A percentile compares a stretch with the other conserved stretches of the same genome.
phyloP scores from a whole-genome alignment of 1,140 invertebrate genomes.

The Bombus sibiricus region DNA sequence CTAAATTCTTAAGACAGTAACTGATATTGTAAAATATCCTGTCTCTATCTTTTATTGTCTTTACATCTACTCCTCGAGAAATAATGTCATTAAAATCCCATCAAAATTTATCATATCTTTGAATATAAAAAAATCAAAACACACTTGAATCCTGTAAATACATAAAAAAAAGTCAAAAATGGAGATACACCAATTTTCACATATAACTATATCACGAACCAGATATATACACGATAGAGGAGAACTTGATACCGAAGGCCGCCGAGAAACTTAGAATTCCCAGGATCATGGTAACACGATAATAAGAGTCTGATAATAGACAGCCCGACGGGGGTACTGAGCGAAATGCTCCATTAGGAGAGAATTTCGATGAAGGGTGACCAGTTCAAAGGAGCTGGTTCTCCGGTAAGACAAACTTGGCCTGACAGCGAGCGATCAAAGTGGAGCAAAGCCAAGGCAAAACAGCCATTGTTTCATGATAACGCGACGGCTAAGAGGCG shows the following conservation, averaged over 20 bases:
- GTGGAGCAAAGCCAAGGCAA: constrained; percentile 58
- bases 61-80: too few species aligned
- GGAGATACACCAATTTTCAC: not conserved
- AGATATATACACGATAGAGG: not conserved
- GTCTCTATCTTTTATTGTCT: too few species aligned
- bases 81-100: too few species aligned
- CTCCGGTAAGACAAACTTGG: constrained; percentile 61
- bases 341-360: constrained; percentile 58
- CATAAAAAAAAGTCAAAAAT: not conserved
- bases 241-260: not conserved
- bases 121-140: too few species aligned
- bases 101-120: too few species aligned
- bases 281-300: constrained; percentile 31
- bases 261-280: not conserved
- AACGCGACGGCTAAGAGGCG: constrained; percentile 51
- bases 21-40: too few species aligned
- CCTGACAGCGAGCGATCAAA: constrained; percentile 59
- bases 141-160: too few species aligned
- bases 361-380: constrained; percentile 64
- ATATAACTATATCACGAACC: not conserved
- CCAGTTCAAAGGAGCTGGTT: constrained; percentile 53
- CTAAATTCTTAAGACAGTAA: too few species aligned
- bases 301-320: constrained; percentile 49
- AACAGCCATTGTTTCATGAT: constrained; percentile 68
- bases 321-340: not conserved